phyloP scores from a whole-genome alignment of 2,888 invertebrate species.

The Poecilus cupreus region DNA sequence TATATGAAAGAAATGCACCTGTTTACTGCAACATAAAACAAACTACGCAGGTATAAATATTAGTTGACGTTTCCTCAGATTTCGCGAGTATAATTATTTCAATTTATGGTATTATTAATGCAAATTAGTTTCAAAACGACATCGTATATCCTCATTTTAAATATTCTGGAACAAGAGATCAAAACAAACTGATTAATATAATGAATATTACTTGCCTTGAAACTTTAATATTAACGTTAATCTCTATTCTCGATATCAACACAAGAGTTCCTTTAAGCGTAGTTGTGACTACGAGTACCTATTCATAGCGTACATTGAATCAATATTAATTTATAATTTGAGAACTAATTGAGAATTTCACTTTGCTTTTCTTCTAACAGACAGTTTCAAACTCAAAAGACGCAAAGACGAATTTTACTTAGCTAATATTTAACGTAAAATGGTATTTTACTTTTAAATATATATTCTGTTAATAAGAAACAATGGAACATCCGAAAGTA shows the following conservation, averaged over 20 bases:
- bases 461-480: too few relatives aligned
- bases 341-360: background rate
- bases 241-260: background rate
- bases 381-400: background rate
- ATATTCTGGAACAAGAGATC: constrained; percentile 28
- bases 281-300: background rate
- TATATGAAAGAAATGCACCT: background rate
- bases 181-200: constrained; percentile 32
- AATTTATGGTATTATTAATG: constrained; percentile 13
- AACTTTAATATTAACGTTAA: constrained; percentile 19
- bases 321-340: background rate
- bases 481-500: too few relatives aligned
- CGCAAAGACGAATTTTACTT: background rate
- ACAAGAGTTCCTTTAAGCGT: background rate
- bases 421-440: too few relatives aligned
- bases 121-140: constrained; percentile 2
- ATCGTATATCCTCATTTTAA: background rate
- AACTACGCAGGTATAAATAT: background rate
- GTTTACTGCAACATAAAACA: background rate
- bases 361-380: too few relatives aligned
- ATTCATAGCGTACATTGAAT: background rate
- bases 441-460: too few relatives aligned
- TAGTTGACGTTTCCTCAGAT: background rate
- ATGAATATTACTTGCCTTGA: constrained; percentile 24
- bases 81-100: constrained; percentile 11